Percentiles rank a stretch among this genome's conserved stretches.
Conservation (phyloP, 2,113 vertebrate genomes). For the Peromyscus leucopus region DNA sequence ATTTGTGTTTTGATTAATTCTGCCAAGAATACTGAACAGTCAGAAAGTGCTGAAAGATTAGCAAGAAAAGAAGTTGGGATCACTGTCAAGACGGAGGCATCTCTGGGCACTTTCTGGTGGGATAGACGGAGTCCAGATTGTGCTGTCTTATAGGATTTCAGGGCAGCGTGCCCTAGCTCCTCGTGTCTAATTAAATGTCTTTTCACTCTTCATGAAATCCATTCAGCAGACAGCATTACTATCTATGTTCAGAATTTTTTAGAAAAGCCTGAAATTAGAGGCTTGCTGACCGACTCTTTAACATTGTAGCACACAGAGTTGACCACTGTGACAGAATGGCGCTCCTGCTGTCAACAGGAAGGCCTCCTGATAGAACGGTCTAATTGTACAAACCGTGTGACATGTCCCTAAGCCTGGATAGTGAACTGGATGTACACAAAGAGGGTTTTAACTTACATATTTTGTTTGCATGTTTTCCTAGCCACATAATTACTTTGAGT, state of each 20-base stretch:
- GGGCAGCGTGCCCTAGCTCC: neutral
- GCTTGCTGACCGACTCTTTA: neutral
- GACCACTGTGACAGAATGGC: conserved; percentile 46
- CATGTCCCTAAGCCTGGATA: neutral
- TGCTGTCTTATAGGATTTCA: neutral
- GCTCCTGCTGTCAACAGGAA: neutral
- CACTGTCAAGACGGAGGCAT: conserved; percentile 2
- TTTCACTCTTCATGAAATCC: conserved; percentile 27
- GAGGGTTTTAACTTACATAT: neutral
- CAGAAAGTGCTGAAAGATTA: conserved; percentile 28
- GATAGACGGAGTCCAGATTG: neutral
- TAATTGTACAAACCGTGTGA: conserved; percentile 16
- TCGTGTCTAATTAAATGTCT: conserved; percentile 49
- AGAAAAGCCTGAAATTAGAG: conserved; percentile 20
- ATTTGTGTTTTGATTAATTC: conserved; percentile 44
- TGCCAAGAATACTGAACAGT: conserved; percentile 57
- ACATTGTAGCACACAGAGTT: conserved; percentile 16
- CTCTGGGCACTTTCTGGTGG: neutral
- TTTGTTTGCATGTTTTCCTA: neutral
- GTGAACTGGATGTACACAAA: neutral
- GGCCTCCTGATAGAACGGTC: neutral
- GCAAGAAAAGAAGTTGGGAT: conserved; percentile 44
- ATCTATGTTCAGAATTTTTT: conserved; percentile 29
- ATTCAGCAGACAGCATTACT: neutral
- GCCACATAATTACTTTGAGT: conserved; percentile 1